Base-by-base conservation (phyloP, 2,888 invertebrate species). In the Eilema griseolum region DNA sequence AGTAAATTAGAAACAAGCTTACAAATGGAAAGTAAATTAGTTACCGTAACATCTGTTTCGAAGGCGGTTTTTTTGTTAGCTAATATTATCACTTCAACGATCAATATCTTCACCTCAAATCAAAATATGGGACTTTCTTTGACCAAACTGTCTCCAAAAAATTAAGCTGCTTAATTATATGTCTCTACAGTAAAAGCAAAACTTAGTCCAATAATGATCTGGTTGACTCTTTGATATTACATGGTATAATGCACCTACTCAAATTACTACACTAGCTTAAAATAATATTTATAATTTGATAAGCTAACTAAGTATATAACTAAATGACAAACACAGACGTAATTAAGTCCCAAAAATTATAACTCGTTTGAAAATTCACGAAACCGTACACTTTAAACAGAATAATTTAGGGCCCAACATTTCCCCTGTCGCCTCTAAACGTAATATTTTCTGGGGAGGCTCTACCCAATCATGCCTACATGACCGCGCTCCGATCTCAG, bases 391-490 rank as follows among this genome's bases (percentile, higher is more conserved):
- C 64, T 57, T 41, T 61, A 70, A 62, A 62, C 70, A 70, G 61
- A 41, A 56, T 61, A 62, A 67, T 79, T 77, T 75, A 71, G 60
- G 66, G 61, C n/a, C 64, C 65, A 74, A 68, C 64, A 75, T 74
- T 76, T 75, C 63, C 69, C 75, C 73, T 72, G 73, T 68, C 69
- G 76, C 76, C 75, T 73, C 71, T 74, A 71, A 75, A 75, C 71
- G 72, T 74, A 80, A 80, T 82, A 81, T 78, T 80, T 79, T 77
- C 70, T 77, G 33, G 76, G 66, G 70, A 12, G 72, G 72, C 57
- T 70, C 69, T 74, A 76, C 77, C 83, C 87, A 86, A 88, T 88
- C 86, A 86, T 85, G 85, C 79, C 81, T 83, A 83, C 83, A 85
- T 82, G 85, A 85, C 81, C 81, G 83, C 77, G 74, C 75, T 78